Conservation (phyloP, 2,797 vertebrate genomes). For the Pipistrellus pygmaeus region DNA sequence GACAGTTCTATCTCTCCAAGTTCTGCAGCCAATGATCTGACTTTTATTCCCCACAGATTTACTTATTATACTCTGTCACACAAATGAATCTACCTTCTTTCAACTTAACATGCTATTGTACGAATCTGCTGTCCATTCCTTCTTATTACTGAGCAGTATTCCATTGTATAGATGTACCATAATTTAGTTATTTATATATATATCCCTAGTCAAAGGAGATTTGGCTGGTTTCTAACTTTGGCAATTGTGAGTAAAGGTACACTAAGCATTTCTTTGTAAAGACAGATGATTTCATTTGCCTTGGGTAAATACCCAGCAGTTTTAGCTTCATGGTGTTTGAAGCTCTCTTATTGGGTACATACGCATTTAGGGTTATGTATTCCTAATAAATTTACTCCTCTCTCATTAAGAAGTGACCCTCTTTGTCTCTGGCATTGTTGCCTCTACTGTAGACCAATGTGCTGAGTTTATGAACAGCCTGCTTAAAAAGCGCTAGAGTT, state of each 20-base stretch:
- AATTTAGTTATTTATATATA: neutral
- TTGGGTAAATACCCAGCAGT: neutral
- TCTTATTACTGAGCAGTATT: neutral
- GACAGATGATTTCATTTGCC: neutral
- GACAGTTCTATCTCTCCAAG: neutral
- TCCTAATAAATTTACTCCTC: neutral
- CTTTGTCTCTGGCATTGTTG: conserved; percentile 28
- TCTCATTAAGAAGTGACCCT: conserved; percentile 49
- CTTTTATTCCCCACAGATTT: neutral
- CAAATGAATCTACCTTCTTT: neutral
- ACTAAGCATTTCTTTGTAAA: neutral
- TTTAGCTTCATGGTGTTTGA: neutral
- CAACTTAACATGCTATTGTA: neutral
- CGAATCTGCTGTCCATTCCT: neutral
- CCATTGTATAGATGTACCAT: neutral
- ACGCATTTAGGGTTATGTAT: neutral
- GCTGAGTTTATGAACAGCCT: neutral
- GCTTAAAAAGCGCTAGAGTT: neutral
- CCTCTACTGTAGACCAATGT: neutral
- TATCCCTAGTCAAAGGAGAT: neutral
- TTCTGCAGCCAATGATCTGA: neutral
- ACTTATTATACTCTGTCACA: neutral
- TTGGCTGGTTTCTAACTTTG: neutral
- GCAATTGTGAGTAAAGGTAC: neutral
- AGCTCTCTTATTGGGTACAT: neutral